These are phyloP conservation scores for Encarsia formosa DNA, from an alignment of 2,888 invertebrate genomes.

Conservation along the genomic window DNA sequence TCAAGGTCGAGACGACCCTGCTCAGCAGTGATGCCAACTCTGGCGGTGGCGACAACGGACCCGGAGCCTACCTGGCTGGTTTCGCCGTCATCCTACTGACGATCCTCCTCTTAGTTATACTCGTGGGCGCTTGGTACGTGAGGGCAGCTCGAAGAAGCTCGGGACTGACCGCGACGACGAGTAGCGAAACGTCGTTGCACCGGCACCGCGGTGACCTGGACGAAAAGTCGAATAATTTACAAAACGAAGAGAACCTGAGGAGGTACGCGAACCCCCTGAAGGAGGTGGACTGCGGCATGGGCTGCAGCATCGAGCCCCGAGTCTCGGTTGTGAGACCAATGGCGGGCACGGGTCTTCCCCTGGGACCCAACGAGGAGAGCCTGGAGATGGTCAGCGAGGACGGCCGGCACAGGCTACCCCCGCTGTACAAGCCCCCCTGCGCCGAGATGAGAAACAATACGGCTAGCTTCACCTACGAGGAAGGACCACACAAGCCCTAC, in stretches of 20 bases:
- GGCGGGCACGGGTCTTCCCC: slow-evolving; percentile 49
- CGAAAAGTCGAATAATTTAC: slow-evolving; percentile 85
- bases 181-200: slow-evolving; percentile 48
- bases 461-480: slow-evolving; percentile 56
- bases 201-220: slow-evolving; percentile 66
- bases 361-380: slow-evolving; percentile 55
- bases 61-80: slow-evolving; percentile 42
- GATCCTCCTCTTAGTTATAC: slow-evolving; percentile 38
- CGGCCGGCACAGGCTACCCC: slow-evolving; percentile 54
- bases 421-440: slow-evolving; percentile 78
- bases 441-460: slow-evolving; percentile 81
- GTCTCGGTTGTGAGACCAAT: slow-evolving; percentile 53
- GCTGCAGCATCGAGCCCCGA: slow-evolving; percentile 56
- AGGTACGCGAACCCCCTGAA: slow-evolving; percentile 78
- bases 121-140: slow-evolving; percentile 46
- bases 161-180: slow-evolving; percentile 47
- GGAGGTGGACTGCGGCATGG: slow-evolving; percentile 57
- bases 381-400: slow-evolving; percentile 61
- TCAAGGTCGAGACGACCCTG: slow-evolving; percentile 70
- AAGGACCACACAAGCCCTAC: slow-evolving; percentile 47
- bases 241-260: slow-evolving; percentile 85
- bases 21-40: slow-evolving; percentile 52
- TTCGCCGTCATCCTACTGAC: slow-evolving; percentile 43
- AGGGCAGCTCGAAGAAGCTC: slow-evolving; percentile 37
- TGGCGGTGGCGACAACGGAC: slow-evolving; percentile 30